These are phyloP conservation scores for Zosterops lateralis DNA, from an alignment of 2,113 vertebrate genomes.

Conservation along the genomic window DNA sequence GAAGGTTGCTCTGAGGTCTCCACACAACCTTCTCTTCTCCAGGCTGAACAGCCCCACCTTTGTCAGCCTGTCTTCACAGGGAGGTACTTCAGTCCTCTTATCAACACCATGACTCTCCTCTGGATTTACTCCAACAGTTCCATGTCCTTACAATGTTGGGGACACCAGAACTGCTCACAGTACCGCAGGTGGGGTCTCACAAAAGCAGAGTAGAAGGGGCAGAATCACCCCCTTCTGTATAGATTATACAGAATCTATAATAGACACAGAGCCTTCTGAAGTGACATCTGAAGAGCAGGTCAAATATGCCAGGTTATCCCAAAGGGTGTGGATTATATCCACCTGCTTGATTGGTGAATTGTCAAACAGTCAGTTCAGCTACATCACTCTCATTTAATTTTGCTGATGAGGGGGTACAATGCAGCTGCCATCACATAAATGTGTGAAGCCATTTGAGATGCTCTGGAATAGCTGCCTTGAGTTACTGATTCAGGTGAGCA, in stretches of 20 bases:
- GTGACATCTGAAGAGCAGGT: background rate
- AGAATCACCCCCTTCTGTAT: background rate
- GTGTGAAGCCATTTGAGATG: background rate
- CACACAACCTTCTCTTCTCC: background rate
- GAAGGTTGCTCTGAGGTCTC: background rate
- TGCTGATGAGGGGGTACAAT: background rate
- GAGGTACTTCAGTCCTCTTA: background rate
- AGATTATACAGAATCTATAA: background rate
- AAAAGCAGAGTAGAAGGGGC: background rate
- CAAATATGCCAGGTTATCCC: background rate
- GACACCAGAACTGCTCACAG: background rate
- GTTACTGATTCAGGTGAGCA: background rate
- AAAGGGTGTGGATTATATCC: background rate
- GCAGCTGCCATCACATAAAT: background rate
- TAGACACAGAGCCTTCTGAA: background rate
- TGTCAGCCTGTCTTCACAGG: background rate
- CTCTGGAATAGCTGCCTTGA: background rate
- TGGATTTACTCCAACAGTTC: background rate
- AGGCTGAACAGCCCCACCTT: background rate
- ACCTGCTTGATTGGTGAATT: background rate
- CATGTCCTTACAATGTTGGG: background rate
- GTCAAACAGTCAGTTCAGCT: background rate
- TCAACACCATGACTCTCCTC: background rate
- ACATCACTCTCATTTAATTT: background rate
- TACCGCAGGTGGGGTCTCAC: background rate